These are phyloP conservation scores for Callyntrura sp. DNA, from an alignment of 2,888 invertebrate genomes.

Conservation along the genomic window DNA sequence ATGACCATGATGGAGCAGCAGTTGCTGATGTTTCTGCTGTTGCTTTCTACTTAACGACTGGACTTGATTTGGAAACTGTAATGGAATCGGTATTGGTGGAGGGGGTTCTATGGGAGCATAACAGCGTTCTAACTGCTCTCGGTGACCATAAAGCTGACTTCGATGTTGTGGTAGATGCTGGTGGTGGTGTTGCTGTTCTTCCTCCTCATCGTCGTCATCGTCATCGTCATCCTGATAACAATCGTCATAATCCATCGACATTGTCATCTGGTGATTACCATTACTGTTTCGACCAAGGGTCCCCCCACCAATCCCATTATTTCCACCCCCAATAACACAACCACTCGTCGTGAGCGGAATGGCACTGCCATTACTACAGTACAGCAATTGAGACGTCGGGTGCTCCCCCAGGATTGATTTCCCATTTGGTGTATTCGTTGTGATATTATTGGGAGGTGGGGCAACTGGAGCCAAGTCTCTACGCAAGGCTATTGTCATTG, in stretches of 20 bases:
- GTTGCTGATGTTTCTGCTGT: slow-evolving; percentile 74
- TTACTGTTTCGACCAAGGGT: slow-evolving; percentile 77
- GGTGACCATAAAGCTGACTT: slow-evolving; percentile 66
- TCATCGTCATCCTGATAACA: slow-evolving; percentile 73
- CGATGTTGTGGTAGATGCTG: slow-evolving; percentile 64
- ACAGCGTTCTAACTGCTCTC: slow-evolving; percentile 70
- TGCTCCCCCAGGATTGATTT: slow-evolving; percentile 76
- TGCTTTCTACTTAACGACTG: slow-evolving; percentile 74
- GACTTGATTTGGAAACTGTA: slow-evolving; percentile 74
- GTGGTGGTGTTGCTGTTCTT: slow-evolving; percentile 42
- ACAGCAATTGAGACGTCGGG: slow-evolving; percentile 72
- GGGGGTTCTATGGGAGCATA: slow-evolving; percentile 73
- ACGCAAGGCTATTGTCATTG: slow-evolving; percentile 76
- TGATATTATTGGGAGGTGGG: slow-evolving; percentile 79
- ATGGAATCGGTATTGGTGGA: slow-evolving; percentile 66
- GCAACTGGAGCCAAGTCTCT: slow-evolving; percentile 69
- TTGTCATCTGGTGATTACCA: slow-evolving; percentile 79
- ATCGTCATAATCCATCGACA: slow-evolving; percentile 79
- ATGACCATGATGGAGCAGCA: slow-evolving; percentile 75
- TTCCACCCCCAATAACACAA: slow-evolving; percentile 62
- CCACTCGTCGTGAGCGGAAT: slow-evolving; percentile 69
- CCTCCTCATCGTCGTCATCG: slow-evolving; percentile 68
- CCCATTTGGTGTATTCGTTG: slow-evolving; percentile 77
- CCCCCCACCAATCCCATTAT: slow-evolving; percentile 52
- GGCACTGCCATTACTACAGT: slow-evolving; percentile 63